These are phyloP conservation scores for Sander vitreus DNA, from an alignment of 2,113 vertebrate species.

Conservation along the genomic window DNA sequence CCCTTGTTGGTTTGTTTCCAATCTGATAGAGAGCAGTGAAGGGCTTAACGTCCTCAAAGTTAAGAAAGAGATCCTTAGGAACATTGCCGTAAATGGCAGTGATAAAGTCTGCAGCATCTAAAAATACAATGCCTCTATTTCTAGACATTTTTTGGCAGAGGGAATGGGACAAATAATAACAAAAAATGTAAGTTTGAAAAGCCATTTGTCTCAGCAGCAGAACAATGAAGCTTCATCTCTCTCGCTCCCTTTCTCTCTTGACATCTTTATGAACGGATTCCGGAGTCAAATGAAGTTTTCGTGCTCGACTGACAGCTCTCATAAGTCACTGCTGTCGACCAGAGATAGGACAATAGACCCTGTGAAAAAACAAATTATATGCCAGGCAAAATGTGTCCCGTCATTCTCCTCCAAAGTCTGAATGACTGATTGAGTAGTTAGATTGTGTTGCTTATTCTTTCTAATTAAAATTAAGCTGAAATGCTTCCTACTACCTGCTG, in stretches of 20 bases:
- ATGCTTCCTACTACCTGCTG: conserved; percentile 11
- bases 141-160: conserved; percentile 15
- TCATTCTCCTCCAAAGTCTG: conserved; percentile 16
- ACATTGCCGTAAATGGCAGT: conserved; percentile 3
- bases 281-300: conserved; percentile 50
- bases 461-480: conserved; percentile 57
- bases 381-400: conserved; percentile 48
- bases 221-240: conserved; percentile 56
- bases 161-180: conserved; percentile 40
- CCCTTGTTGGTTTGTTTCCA: background rate
- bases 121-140: conserved; percentile 41
- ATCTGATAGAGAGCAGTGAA: background rate
- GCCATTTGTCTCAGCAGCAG: conserved; percentile 45
- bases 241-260: background rate
- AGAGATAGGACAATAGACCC: conserved; percentile 61
- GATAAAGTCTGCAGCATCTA: background rate
- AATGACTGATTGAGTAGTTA: conserved; percentile 35
- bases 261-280: conserved; percentile 44
- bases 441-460: conserved; percentile 47
- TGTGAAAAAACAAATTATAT: conserved; percentile 46
- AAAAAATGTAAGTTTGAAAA: conserved; percentile 36
- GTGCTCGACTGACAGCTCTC: conserved; percentile 74
- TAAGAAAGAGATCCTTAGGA: background rate
- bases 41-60: background rate
- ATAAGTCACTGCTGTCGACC: conserved; percentile 65